phyloP scores from a whole-genome alignment of 2,888 invertebrate species.

The Phaonia tiefii region DNA sequence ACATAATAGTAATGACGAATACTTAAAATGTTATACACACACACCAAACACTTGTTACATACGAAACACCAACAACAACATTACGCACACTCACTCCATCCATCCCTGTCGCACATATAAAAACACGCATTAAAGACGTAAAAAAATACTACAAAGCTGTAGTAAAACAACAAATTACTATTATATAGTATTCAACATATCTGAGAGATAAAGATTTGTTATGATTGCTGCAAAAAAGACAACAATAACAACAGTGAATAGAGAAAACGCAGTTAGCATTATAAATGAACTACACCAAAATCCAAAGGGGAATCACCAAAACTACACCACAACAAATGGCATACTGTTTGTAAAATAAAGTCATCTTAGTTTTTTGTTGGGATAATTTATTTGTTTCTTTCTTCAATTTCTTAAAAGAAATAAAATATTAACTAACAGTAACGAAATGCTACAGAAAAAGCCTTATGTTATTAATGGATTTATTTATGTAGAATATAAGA shows the following conservation, averaged over 20 bases:
- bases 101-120: background rate
- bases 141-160: background rate
- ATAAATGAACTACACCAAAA: constrained; percentile 4
- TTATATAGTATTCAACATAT: too few relatives aligned
- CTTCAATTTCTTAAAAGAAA: background rate
- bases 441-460: background rate
- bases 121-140: background rate
- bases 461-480: too few relatives aligned
- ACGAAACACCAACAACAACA: background rate
- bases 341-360: background rate
- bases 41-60: constrained; percentile 11
- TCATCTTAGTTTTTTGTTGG: background rate
- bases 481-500: too few relatives aligned
- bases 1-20: background rate
- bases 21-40: background rate
- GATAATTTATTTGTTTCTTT: too few relatives aligned
- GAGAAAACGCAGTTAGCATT: background rate
- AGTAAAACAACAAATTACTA: background rate
- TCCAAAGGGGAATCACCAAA: constrained; percentile 15
- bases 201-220: background rate
- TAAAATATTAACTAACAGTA: background rate
- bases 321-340: too few relatives aligned
- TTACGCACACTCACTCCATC: background rate
- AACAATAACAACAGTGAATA: background rate
- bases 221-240: background rate